Conservation (phyloP, 2,797 vertebrate genomes). For the Lepilemur septentrionalis region DNA sequence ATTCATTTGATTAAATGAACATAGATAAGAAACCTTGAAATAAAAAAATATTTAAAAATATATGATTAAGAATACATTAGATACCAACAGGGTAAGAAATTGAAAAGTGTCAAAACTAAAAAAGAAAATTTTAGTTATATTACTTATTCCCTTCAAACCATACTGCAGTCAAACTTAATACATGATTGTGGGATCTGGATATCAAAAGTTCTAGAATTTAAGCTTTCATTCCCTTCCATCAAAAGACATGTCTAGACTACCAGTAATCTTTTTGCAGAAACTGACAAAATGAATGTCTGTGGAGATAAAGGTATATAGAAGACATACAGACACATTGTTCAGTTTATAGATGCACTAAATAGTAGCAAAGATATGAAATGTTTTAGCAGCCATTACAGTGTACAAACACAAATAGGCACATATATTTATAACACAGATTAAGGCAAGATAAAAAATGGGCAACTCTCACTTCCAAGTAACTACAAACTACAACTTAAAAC, state of each 20-base stretch:
- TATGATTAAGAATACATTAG: neutral
- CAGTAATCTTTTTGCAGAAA: conserved; percentile 14
- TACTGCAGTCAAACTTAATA: conserved; percentile 36
- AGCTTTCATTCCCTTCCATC: conserved; percentile 30
- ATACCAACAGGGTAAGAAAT: neutral
- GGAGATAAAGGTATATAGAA: conserved; percentile 63
- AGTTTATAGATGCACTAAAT: conserved; percentile 74
- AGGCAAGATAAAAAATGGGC: conserved; percentile 78
- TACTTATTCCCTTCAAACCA: conserved; percentile 39
- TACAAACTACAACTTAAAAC: conserved; percentile 74
- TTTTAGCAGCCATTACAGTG: conserved; percentile 61
- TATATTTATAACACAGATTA: conserved; percentile 65
- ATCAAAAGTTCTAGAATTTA: conserved; percentile 61
- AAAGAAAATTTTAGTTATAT: neutral
- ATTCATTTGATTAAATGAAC: conserved; percentile 29
- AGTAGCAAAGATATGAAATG: conserved; percentile 64
- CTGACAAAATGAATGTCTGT: conserved; percentile 57
- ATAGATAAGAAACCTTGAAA: neutral
- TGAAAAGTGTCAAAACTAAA: conserved; percentile 32
- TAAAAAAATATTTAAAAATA: conserved; percentile 38
- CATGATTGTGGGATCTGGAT: neutral
- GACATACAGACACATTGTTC: conserved; percentile 75
- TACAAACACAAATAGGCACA: conserved; percentile 62
- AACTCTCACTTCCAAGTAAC: conserved; percentile 71
- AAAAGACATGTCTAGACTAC: conserved; percentile 28